Conservation (phyloP, 2,888 invertebrate species). For the Alloscopus bannaensis region DNA sequence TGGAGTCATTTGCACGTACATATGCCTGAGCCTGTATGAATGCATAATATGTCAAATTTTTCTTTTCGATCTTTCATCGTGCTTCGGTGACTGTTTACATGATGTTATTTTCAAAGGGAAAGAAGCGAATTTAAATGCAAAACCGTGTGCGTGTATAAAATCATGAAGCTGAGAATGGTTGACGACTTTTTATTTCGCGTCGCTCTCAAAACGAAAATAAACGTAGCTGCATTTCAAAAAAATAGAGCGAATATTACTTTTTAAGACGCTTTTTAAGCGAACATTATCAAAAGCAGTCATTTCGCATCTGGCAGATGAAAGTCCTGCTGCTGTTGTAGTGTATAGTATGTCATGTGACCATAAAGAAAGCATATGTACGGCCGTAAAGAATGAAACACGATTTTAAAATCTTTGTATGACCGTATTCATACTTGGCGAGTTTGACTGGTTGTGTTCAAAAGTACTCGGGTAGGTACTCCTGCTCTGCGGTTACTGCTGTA, state of each 20-base stretch:
- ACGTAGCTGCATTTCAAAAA: neutral
- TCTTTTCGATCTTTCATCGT: neutral
- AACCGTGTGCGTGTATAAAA: constrained; percentile 24
- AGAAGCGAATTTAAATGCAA: constrained; percentile 25
- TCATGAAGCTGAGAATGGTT: neutral
- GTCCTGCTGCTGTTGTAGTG: too few relatives aligned
- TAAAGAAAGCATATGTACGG: neutral
- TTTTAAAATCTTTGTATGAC: neutral
- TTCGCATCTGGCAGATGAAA: too few relatives aligned
- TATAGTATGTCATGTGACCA: too few relatives aligned
- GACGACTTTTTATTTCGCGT: constrained; percentile 14
- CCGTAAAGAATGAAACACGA: neutral
- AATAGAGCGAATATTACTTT: neutral
- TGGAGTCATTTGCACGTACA: neutral
- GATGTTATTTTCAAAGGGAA: neutral
- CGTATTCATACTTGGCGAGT: neutral
- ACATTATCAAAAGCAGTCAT: neutral
- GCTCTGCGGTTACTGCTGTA: constrained; percentile 9
- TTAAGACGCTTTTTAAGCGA: neutral
- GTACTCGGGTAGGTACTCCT: neutral
- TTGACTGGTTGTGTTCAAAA: neutral
- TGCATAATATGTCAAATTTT: neutral
- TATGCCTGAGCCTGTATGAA: neutral
- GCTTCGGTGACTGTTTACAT: too few relatives aligned
- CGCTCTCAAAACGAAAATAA: constrained; percentile 13